Percentiles rank a stretch among this genome's conserved stretches.
These are phyloP conservation scores for Ligdia adustata DNA, from an alignment of 2,888 invertebrate genomes.

Conservation along the genomic window DNA sequence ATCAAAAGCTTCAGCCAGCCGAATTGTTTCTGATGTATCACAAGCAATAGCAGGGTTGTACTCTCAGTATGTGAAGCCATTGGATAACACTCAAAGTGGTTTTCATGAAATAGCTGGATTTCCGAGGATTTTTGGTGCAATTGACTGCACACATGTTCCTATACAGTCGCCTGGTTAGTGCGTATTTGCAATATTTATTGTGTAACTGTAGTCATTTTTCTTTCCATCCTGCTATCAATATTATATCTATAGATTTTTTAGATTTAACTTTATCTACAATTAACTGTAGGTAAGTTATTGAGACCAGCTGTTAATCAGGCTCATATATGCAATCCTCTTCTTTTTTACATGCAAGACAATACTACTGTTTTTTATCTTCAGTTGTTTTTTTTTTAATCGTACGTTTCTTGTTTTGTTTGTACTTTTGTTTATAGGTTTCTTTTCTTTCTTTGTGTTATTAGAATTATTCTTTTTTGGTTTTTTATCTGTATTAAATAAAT, in stretches of 20 bases:
- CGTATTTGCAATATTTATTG: too few relatives aligned
- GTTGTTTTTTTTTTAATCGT: too few relatives aligned
- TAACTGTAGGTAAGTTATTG: too few relatives aligned
- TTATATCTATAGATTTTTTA: too few relatives aligned
- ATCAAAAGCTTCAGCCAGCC: constrained; percentile 1
- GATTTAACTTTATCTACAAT: too few relatives aligned
- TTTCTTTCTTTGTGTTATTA: background rate
- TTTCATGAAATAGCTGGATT: constrained; percentile 8
- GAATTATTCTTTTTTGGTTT: background rate
- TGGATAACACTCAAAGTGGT: background rate
- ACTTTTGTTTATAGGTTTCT: background rate
- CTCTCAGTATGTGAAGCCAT: background rate
- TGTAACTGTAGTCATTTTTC: too few relatives aligned
- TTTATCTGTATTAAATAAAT: background rate
- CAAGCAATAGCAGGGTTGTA: constrained; percentile 1
- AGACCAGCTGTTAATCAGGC: too few relatives aligned
- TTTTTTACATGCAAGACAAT: too few relatives aligned
- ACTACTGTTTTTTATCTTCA: too few relatives aligned
- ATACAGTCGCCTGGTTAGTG: constrained; percentile 10
- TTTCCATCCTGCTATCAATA: too few relatives aligned
- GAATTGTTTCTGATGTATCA: constrained; percentile 3
- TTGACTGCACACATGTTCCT: constrained; percentile 3
- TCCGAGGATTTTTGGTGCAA: constrained; percentile 4
- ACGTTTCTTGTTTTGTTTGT: too few relatives aligned
- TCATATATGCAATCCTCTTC: too few relatives aligned